Evolutionary conservation across 53 echinoderm and acorn worm genomes (phyloP).

Genomic region (Patiria pectinifera): DNA sequence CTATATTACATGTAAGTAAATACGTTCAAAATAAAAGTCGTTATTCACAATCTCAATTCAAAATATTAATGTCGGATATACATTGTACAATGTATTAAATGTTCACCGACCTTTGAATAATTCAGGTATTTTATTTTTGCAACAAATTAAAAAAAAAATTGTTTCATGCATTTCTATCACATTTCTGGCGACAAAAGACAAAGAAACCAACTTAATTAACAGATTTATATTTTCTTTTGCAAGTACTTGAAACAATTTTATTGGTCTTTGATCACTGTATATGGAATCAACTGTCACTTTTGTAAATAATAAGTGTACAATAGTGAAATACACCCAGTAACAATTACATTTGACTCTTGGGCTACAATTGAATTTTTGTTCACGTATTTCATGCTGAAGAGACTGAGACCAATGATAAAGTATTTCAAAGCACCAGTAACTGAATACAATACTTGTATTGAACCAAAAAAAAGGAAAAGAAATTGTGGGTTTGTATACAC

Average conservation of each 20-base stretch:
- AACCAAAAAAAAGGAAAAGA: no score
- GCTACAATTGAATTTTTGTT: neutral
- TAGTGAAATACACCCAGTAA: no score
- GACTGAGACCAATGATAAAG: neutral
- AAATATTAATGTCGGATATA: neutral
- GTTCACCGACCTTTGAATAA: neutral
- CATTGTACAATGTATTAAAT: neutral
- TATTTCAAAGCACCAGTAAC: neutral
- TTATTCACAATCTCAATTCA: neutral
- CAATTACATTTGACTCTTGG: neutral
- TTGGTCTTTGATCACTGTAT: no score
- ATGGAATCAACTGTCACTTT: no score
- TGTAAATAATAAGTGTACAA: no score
- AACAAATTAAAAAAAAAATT: neutral
- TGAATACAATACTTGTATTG: neutral
- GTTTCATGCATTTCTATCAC: neutral
- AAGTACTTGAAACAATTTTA: neutral
- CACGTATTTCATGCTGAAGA: neutral
- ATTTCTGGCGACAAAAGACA: neutral
- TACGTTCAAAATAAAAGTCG: slow-evolving; percentile 49
- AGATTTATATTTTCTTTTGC: no score
- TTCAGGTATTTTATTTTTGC: neutral
- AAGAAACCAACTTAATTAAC: neutral
- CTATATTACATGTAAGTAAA: slow-evolving; percentile 43
- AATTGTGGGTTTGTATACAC: no score